Evolutionary conservation across 2,888 invertebrate genomes (phyloP).

Genomic region (Venusia cambrica): DNA sequence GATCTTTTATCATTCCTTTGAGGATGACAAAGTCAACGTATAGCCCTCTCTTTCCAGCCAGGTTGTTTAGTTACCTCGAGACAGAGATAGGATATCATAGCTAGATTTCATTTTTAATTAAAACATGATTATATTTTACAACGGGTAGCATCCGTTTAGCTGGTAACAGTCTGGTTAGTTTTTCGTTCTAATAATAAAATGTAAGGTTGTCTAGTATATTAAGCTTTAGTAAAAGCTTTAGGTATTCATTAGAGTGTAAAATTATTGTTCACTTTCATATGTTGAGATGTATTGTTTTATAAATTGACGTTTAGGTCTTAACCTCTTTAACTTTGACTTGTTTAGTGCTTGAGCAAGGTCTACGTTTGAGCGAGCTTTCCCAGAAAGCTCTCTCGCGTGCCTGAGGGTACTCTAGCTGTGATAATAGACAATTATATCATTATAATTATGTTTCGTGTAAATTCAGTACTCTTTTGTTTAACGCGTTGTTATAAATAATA

Average conservation of each 20-base stretch:
- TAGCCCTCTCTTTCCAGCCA: conserved; percentile 56
- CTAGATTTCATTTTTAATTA: conserved; percentile 61
- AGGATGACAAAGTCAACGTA: conserved; percentile 66
- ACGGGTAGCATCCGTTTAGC: conserved; percentile 58
- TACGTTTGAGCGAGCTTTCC: too few species aligned
- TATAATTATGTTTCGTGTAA: too few species aligned
- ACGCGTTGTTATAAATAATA: too few species aligned
- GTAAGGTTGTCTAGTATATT: conserved; percentile 49
- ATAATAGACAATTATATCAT: too few species aligned
- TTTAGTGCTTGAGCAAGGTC: too few species aligned
- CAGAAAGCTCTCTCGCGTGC: too few species aligned
- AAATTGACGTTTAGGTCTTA: too few species aligned
- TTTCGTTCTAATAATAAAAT: conserved; percentile 59
- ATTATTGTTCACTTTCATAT: conserved; percentile 41
- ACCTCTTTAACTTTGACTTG: too few species aligned
- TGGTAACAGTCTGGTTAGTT: conserved; percentile 21
- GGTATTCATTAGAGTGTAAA: conserved; percentile 31
- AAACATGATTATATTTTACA: conserved; percentile 59
- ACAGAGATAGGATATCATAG: conserved; percentile 51
- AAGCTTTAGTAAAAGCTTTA: conserved; percentile 44
- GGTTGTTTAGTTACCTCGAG: conserved; percentile 25
- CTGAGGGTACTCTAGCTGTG: too few species aligned
- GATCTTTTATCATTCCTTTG: conserved; percentile 76
- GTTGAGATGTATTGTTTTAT: too few species aligned
- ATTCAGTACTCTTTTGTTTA: too few species aligned